Conservation (phyloP, 1,140 invertebrate genomes). For the Pteromalus puparum region DNA sequence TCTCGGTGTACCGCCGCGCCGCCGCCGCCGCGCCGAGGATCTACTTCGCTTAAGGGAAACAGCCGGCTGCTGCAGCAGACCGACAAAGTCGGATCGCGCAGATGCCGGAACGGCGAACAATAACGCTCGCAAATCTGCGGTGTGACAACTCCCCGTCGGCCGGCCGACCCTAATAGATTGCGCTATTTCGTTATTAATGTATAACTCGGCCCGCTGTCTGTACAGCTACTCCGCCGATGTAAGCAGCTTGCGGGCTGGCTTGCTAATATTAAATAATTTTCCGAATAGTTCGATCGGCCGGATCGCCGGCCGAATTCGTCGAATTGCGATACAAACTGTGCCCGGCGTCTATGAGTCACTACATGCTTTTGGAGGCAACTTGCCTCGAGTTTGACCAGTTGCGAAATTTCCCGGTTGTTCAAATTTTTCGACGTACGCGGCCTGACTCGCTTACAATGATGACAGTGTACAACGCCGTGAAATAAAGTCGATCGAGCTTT, state of each 20-base stretch:
- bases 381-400: no score
- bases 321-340: constrained; percentile 12
- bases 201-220: not conserved
- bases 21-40: not conserved
- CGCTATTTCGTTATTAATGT: constrained; percentile 33
- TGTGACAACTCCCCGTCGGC: constrained; percentile 23
- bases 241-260: constrained; percentile 2
- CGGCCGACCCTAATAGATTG: constrained; percentile 15
- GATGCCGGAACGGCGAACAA: constrained; percentile 26
- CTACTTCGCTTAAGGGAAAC: constrained; percentile 14
- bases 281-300: constrained; percentile 34
- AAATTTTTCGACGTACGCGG: no score
- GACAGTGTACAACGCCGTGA: no score
- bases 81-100: constrained; percentile 8
- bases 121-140: constrained; percentile 51
- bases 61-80: not conserved
- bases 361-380: no score
- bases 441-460: no score
- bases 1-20: constrained; percentile 22
- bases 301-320: not conserved
- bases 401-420: no score
- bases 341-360: not conserved
- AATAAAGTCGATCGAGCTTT: no score
- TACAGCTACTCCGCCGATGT: not conserved
- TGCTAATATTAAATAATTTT: constrained; percentile 43